Percentiles rank a stretch among this genome's conserved stretches.
Conservation (phyloP, 2,113 vertebrate genomes). For the Eleginops maclovinus region DNA sequence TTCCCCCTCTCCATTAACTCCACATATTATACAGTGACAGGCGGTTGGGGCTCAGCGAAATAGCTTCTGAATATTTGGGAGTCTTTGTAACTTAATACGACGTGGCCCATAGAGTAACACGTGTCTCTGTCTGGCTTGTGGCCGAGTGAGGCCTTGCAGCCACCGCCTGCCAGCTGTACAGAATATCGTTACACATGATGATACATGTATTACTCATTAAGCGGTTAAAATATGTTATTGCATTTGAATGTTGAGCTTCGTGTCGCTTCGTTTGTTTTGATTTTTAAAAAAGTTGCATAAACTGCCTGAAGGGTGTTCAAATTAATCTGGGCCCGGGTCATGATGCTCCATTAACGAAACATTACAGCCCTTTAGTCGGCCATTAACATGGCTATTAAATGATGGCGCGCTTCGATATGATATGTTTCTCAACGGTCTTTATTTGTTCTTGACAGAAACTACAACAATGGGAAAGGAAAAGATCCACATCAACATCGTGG, state of each 20-base stretch:
- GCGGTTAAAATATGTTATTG: not conserved
- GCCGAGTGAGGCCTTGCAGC: slow-evolving; percentile 75
- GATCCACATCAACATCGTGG: slow-evolving; percentile 89
- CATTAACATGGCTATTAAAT: too few relatives aligned
- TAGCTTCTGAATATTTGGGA: slow-evolving; percentile 49
- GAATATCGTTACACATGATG: not conserved
- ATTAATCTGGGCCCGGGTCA: too few relatives aligned
- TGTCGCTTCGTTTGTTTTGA: too few relatives aligned
- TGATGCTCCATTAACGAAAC: not conserved
- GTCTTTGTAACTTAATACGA: slow-evolving; percentile 76
- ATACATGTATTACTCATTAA: not conserved
- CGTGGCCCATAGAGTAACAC: slow-evolving; percentile 80
- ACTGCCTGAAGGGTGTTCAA: not conserved
- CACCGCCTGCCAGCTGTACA: not conserved
- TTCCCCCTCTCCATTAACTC: slow-evolving; percentile 1
- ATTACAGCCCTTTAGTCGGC: not conserved
- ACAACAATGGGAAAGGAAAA: slow-evolving; percentile 87
- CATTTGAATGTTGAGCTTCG: not conserved
- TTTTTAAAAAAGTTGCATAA: not conserved
- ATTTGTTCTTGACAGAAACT: slow-evolving; percentile 64
- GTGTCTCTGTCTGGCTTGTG: slow-evolving; percentile 77
- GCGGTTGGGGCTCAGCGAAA: slow-evolving; percentile 22
- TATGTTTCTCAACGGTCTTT: not conserved
- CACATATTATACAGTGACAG: not conserved
- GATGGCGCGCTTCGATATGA: fast-evolving